Evolutionary conservation across 2,113 vertebrate genomes (phyloP).

Genomic region (Corythornis madagascariensis): DNA sequence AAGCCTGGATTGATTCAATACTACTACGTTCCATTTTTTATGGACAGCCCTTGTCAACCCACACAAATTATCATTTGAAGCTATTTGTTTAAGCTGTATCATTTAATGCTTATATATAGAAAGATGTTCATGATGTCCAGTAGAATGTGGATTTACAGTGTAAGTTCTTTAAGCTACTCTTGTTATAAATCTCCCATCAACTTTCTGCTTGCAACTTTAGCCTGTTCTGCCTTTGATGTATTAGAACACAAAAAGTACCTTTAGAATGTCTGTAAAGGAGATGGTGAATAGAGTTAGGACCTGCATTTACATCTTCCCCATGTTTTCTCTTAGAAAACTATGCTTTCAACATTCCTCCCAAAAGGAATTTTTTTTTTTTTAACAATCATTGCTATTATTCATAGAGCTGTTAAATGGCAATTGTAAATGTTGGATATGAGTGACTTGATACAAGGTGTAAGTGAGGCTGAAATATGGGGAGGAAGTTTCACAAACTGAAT

Average conservation of each 20-base stretch:
- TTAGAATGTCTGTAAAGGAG: not conserved
- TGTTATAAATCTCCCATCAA: not conserved
- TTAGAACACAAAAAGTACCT: not conserved
- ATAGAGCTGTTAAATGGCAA: not conserved
- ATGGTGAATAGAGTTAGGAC: not conserved
- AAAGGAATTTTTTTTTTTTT: not conserved
- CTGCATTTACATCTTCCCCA: constrained; percentile 1
- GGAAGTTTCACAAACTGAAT: not conserved
- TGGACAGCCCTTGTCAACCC: not conserved
- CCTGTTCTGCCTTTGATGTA: not conserved
- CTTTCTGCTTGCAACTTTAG: not conserved
- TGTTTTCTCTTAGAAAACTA: not conserved
- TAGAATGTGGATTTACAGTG: not conserved
- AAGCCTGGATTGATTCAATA: constrained; percentile 23
- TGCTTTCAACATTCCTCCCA: not conserved
- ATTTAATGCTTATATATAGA: not conserved
- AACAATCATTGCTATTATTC: not conserved
- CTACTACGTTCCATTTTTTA: not conserved
- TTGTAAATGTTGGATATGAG: not conserved
- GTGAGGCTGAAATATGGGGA: not conserved
- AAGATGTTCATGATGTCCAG: not conserved
- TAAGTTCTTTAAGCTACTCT: not conserved
- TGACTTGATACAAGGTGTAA: not conserved
- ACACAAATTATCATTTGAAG: not conserved
- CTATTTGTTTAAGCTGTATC: not conserved